phyloP scores from a whole-genome alignment of 2,888 invertebrate genomes.

The Punctoribates punctum region DNA sequence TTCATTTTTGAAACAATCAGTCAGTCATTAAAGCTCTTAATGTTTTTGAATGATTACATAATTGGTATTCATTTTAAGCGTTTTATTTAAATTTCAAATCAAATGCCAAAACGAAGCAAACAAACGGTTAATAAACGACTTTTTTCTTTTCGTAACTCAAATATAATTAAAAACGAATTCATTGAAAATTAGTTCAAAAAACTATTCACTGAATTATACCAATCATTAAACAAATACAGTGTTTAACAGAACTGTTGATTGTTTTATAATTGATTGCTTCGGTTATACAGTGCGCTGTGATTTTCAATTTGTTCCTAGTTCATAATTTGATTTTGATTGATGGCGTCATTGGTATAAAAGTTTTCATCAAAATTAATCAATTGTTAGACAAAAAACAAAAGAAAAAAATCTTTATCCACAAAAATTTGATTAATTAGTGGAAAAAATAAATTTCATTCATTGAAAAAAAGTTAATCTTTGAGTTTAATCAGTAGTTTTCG shows the following conservation, averaged over 20 bases:
- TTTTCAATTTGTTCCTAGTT: background rate
- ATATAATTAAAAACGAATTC: background rate
- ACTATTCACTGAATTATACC: background rate
- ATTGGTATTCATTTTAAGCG: background rate
- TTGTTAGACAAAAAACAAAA: background rate
- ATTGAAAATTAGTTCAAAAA: background rate
- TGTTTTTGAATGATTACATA: background rate
- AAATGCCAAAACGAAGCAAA: background rate
- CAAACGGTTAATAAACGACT: background rate
- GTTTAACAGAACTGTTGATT: constrained; percentile 1
- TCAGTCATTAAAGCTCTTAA: background rate
- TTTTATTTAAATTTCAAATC: background rate
- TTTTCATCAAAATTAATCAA: background rate
- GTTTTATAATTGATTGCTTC: background rate
- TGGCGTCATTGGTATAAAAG: background rate
- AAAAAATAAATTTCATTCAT: no score
- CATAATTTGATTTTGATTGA: background rate
- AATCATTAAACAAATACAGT: background rate
- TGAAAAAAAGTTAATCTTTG: no score
- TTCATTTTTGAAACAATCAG: background rate
- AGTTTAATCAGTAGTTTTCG: no score
- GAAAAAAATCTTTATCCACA: no score
- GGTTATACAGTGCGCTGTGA: background rate
- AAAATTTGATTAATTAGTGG: no score
- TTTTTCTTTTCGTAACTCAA: background rate